phyloP scores from a whole-genome alignment of 1,140 invertebrate genomes.

The Atopsyche davidsoni region DNA sequence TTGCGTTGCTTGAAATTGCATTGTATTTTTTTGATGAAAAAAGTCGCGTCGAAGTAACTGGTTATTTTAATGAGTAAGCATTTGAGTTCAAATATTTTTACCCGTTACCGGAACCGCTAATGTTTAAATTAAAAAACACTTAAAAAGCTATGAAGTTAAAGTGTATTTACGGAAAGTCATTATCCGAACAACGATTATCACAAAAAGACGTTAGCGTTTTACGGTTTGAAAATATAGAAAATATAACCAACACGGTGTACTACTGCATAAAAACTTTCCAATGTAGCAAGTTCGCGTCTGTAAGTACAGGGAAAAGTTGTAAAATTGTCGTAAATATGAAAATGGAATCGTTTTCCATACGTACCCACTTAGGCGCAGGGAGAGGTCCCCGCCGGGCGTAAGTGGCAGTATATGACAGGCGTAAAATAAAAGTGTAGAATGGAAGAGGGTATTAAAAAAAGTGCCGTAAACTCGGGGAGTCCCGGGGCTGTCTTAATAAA shows the following conservation, averaged over 20 bases:
- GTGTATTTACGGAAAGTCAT: too few species aligned
- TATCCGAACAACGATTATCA: slow-evolving; percentile 21
- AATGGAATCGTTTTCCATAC: slow-evolving; percentile 30
- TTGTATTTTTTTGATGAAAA: too few species aligned
- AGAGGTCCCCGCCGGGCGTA: slow-evolving; percentile 17
- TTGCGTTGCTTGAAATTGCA: too few species aligned
- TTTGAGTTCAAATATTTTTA: too few species aligned
- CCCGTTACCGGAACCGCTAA: too few species aligned
- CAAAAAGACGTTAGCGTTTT: slow-evolving; percentile 24
- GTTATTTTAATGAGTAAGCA: too few species aligned
- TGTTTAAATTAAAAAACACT: too few species aligned
- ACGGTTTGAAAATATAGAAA: slow-evolving; percentile 17
- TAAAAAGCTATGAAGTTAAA: neutral
- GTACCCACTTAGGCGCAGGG: slow-evolving; percentile 2
- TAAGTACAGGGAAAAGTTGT: slow-evolving; percentile 26
- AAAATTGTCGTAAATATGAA: slow-evolving; percentile 32
- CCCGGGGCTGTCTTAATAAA: slow-evolving; percentile 30
- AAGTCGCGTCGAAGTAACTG: too few species aligned
- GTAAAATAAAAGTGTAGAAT: slow-evolving; percentile 31
- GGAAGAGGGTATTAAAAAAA: slow-evolving; percentile 30
- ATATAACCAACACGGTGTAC: slow-evolving; percentile 2
- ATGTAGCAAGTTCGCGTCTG: slow-evolving; percentile 26
- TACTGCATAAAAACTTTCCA: slow-evolving; percentile 27
- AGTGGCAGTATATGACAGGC: slow-evolving; percentile 31
- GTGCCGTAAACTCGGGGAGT: slow-evolving; percentile 19